These are phyloP conservation scores for Ennomos fuscantarius DNA, from an alignment of 2,888 invertebrate genomes.

Conservation along the genomic window DNA sequence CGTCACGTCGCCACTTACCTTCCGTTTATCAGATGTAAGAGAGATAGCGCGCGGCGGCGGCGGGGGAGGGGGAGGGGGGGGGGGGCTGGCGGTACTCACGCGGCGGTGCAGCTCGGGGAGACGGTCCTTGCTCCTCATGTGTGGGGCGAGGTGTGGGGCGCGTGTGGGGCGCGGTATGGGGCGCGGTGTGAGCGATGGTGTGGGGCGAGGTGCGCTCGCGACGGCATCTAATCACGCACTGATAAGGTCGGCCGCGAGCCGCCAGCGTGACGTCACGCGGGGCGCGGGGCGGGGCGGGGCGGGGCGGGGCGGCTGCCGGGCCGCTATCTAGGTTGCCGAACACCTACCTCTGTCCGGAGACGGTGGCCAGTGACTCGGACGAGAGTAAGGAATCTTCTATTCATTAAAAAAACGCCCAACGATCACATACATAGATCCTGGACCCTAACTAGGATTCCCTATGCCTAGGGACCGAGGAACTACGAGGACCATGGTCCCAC, in stretches of 20 bases:
- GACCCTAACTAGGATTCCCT: no score
- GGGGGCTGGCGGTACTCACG: slow-evolving; percentile 53
- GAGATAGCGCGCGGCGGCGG: no score
- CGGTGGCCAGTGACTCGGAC: no score
- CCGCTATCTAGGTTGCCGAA: slow-evolving; percentile 24
- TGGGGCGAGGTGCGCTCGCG: slow-evolving; percentile 58
- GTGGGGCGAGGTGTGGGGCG: slow-evolving; percentile 78
- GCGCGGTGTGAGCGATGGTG: slow-evolving; percentile 61
- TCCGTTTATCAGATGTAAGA: no score
- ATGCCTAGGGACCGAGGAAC: no score
- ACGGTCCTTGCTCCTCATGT: slow-evolving; percentile 75
- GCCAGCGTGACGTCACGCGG: background rate
- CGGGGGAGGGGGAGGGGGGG: no score
- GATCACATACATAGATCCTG: no score
- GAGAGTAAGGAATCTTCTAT: background rate
- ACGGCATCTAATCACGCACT: slow-evolving; percentile 70
- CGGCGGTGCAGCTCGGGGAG: slow-evolving; percentile 67
- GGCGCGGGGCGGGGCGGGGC: no score
- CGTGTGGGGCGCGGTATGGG: slow-evolving; percentile 74
- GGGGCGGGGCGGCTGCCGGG: no score
- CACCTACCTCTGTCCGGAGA: no score
- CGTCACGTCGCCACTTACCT: background rate
- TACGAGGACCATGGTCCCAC: no score
- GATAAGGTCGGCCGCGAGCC: slow-evolving; percentile 16
- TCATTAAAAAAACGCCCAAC: background rate